Base-by-base conservation (phyloP, 2,113 vertebrate genomes). In the Hippocampus barbouri region DNA sequence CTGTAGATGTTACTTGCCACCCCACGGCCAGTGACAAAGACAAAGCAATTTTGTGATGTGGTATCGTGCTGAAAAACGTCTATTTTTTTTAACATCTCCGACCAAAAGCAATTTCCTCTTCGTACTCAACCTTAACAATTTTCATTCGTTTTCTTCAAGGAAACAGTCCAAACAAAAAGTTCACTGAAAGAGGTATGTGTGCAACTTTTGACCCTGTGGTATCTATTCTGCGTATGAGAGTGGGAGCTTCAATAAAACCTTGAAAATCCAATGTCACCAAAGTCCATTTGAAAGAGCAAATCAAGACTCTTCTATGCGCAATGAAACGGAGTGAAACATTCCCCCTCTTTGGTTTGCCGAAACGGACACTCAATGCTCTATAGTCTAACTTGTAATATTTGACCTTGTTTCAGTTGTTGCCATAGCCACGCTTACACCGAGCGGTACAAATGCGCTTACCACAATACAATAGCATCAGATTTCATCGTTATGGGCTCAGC, bases 71-170 rank as follows among this genome's bases (percentile, higher is more conserved):
- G 30, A 38, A 68, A 56, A 30, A 45, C 43, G 2, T 38, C 14
- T 5, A 6, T 40, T 68, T 68, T 53, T 21, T 38, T 38, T 30
- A 68, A 68, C 66, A 49, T 49, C 15, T 68, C 66, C 14, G 20
- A 34, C 25, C 14, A 68, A 53, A 68, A 54, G 38, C 66, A 68
- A 68, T 68, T 68, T 68, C 66, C 49, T 68, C 16, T 51, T 53
- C 53, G 47, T 7, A 30, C 30, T 56, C 27, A 7, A n/a, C 21
- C 49, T 68, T 12, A 40, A 56, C 49, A 68, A 40, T 56, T 68
- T 68, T 68, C 51, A 23, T 68, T 68, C 11, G 34, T 40, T 54
- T 56, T 54, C 66, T 15, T 38, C 30, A 12, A 40, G 34, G 30
- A 56, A 68, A 68, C 5, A 40, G 51, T 56, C 27, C 66, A 51